Conservation (phyloP, 2,113 vertebrate species). For the Apodemus speciosus region DNA sequence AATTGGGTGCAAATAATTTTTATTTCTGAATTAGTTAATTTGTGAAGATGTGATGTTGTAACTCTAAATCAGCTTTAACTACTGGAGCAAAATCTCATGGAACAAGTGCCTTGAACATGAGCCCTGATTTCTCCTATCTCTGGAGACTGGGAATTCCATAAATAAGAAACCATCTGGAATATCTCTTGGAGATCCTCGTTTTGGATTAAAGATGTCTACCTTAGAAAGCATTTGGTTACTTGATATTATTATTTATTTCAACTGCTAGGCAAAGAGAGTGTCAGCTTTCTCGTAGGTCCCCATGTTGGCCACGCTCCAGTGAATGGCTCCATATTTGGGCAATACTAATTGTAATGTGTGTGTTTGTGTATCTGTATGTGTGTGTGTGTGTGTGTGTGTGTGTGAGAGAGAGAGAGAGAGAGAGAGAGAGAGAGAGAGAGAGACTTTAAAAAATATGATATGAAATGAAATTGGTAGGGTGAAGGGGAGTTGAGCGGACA, state of each 20-base stretch:
- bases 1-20: neutral
- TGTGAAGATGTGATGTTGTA: neutral
- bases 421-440: too few species aligned
- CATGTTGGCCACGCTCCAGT: too few species aligned
- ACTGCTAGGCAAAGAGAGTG: neutral
- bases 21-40: constrained; percentile 12
- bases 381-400: neutral
- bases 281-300: neutral
- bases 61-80: neutral
- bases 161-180: too few species aligned
- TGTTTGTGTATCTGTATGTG: neutral
- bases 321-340: neutral
- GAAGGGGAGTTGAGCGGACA: too few species aligned
- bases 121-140: neutral
- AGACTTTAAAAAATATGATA: neutral
- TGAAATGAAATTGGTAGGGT: neutral
- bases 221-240: neutral
- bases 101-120: neutral
- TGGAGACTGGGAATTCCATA: neutral
- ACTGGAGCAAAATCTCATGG: neutral
- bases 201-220: neutral
- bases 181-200: neutral
- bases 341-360: neutral
- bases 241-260: neutral
- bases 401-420: too few species aligned